Conservation (phyloP, 1,140 invertebrate species). For the Dufourea novaeangliae region DNA sequence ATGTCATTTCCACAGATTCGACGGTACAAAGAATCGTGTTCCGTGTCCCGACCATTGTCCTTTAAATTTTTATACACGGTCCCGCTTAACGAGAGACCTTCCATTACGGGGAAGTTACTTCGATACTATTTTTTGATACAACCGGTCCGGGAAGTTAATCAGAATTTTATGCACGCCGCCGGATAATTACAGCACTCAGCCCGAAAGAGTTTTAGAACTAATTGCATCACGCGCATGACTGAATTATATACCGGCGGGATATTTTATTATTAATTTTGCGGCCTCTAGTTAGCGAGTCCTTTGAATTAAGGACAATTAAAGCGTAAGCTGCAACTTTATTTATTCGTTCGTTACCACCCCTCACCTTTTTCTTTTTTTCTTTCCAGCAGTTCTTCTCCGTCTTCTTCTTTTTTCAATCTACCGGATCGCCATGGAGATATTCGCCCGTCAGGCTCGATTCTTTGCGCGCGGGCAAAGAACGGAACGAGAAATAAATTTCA, state of each 20-base stretch:
- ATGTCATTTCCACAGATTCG: too few relatives aligned
- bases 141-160: slow-evolving; percentile 28
- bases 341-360: not conserved
- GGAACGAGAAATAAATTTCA: not conserved
- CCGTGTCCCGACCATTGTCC: not conserved
- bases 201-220: slow-evolving; percentile 34
- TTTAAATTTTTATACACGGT: slow-evolving; percentile 2
- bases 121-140: slow-evolving; percentile 33
- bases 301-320: slow-evolving; percentile 40
- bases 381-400: too few relatives aligned
- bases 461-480: not conserved
- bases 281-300: slow-evolving; percentile 23
- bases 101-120: slow-evolving; percentile 14
- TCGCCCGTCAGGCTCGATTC: too few relatives aligned
- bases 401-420: too few relatives aligned
- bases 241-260: slow-evolving; percentile 16
- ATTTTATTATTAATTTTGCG: slow-evolving; percentile 35
- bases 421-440: not conserved
- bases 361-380: not conserved
- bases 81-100: not conserved
- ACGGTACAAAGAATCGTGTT: not conserved
- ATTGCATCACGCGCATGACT: slow-evolving; percentile 28
- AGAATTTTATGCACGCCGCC: slow-evolving; percentile 28
- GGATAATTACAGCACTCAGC: slow-evolving; percentile 36
- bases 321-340: slow-evolving; percentile 17